Evolutionary conservation across 1,140 invertebrate species (phyloP).

Genomic region (Tetragnatha versicolor): DNA sequence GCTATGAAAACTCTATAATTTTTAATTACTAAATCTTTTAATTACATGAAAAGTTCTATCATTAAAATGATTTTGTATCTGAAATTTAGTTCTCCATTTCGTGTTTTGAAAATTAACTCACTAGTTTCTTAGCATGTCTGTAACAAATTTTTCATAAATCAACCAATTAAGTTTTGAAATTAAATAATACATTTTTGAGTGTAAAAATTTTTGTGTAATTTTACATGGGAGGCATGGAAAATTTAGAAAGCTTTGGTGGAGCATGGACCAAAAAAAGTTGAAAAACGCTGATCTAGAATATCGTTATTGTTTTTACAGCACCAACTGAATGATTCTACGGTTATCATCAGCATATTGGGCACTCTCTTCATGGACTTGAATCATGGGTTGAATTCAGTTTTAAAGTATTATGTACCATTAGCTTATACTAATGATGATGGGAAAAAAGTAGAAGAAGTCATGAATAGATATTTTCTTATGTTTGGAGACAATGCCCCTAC

Average conservation of each 20-base stretch:
- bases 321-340: slow-evolving; percentile 91
- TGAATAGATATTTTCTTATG: slow-evolving; percentile 97
- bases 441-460: slow-evolving; percentile 75
- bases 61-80: too few relatives aligned
- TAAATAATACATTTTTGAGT: too few relatives aligned
- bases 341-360: slow-evolving; percentile 88
- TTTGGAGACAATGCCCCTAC: slow-evolving; percentile 67
- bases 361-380: slow-evolving; percentile 76
- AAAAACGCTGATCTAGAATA: background rate
- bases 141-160: background rate
- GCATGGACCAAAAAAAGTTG: background rate
- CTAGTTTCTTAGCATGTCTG: too few relatives aligned
- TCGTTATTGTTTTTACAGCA: slow-evolving; percentile 63
- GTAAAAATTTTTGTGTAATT: too few relatives aligned
- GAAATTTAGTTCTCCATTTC: too few relatives aligned
- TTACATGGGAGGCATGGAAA: too few relatives aligned
- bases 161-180: too few relatives aligned
- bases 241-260: too few relatives aligned
- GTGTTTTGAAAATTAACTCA: too few relatives aligned
- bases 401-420: slow-evolving; percentile 81
- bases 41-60: too few relatives aligned
- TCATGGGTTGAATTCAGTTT: slow-evolving; percentile 73
- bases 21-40: too few relatives aligned
- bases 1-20: too few relatives aligned
- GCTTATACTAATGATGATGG: slow-evolving; percentile 72